Percentiles rank a stretch among this genome's conserved stretches.
Evolutionary conservation across 2,113 vertebrate species (phyloP).

Genomic region (Pelusios castaneus): DNA sequence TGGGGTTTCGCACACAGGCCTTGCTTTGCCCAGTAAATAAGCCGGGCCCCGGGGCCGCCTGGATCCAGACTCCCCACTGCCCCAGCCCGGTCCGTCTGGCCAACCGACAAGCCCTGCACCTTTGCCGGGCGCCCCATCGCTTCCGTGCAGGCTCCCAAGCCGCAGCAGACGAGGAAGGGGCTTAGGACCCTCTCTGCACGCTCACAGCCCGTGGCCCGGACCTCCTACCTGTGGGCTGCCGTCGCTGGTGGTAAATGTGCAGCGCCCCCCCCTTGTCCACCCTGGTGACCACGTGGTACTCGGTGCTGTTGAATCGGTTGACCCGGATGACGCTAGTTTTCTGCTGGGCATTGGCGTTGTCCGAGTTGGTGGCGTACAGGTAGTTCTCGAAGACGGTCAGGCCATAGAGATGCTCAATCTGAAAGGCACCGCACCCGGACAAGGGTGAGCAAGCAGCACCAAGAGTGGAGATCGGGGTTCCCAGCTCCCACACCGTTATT

Average conservation of each 20-base stretch:
- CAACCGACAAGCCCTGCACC: too few relatives aligned
- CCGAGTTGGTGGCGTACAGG: slow-evolving; percentile 95
- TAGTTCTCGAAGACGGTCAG: slow-evolving; percentile 98
- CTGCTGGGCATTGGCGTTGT: slow-evolving; percentile 94
- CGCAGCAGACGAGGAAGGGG: too few relatives aligned
- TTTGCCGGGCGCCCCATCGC: neutral
- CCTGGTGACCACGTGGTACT: slow-evolving; percentile 93
- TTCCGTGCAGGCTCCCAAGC: neutral
- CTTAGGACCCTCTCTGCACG: too few relatives aligned
- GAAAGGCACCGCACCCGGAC: accelerated
- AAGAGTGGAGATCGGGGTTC: neutral
- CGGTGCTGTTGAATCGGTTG: slow-evolving; percentile 95
- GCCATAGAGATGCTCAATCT: slow-evolving; percentile 95
- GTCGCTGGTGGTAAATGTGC: slow-evolving; percentile 95
- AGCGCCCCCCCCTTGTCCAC: slow-evolving; percentile 93
- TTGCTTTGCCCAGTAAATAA: too few relatives aligned
- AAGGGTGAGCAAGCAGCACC: accelerated
- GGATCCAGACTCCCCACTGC: too few relatives aligned
- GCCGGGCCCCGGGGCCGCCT: too few relatives aligned
- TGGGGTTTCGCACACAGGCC: too few relatives aligned
- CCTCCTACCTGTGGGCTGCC: slow-evolving; percentile 89
- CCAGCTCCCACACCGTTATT: accelerated
- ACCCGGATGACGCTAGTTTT: slow-evolving; percentile 96
- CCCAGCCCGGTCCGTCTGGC: too few relatives aligned
- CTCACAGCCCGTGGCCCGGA: accelerated